Conservation (phyloP, 2,888 invertebrate species). For the Tipula confusa region DNA sequence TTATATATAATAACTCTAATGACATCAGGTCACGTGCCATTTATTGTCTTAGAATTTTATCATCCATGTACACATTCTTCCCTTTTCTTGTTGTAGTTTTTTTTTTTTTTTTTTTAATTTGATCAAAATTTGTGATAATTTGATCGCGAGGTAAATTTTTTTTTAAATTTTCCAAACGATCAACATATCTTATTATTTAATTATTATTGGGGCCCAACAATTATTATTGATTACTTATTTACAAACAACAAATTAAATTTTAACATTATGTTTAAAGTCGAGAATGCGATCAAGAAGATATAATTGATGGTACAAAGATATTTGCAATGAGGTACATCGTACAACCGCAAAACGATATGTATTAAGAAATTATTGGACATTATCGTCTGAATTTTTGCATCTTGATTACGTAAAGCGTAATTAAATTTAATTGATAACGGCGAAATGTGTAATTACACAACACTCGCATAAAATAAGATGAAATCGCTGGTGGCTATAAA, state of each 20-base stretch:
- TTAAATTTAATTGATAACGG: too few species aligned
- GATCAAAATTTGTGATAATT: slow-evolving; percentile 3
- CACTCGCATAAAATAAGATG: too few species aligned
- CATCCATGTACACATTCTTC: slow-evolving; percentile 6
- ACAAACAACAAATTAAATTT: background rate
- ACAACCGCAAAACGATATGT: background rate
- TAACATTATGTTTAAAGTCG: too few species aligned
- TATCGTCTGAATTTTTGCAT: background rate
- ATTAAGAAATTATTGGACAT: background rate
- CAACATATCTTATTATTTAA: slow-evolving; percentile 20
- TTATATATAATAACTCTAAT: background rate
- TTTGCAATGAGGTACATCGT: background rate
- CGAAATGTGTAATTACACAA: too few species aligned
- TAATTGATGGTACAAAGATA: background rate
- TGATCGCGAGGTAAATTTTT: background rate
- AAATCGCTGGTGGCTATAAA: too few species aligned
- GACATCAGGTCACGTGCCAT: slow-evolving; percentile 20
- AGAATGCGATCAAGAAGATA: background rate
- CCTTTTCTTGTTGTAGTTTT: background rate
- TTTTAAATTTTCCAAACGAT: background rate
- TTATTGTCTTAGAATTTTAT: slow-evolving; percentile 25
- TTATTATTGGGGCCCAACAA: background rate
- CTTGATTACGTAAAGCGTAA: too few species aligned
- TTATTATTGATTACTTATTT: slow-evolving; percentile 25
- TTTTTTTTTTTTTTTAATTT: background rate